These are phyloP conservation scores for Rhinogobio ventralis DNA, from an alignment of 2,797 vertebrate genomes.

Conservation along the genomic window DNA sequence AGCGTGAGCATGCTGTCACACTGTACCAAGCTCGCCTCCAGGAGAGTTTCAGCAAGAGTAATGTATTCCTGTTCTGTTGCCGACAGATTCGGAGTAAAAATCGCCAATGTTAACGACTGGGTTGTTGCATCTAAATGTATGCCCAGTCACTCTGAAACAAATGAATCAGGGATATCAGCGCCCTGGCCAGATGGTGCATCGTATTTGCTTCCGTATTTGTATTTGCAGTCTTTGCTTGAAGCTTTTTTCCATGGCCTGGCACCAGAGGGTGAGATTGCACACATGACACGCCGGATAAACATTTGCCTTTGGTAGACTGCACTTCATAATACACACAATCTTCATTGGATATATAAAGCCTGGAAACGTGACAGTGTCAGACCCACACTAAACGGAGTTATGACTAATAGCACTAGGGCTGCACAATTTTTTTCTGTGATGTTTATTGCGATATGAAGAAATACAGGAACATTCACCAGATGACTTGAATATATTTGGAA, in stretches of 20 bases:
- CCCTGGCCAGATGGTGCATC: conserved; percentile 43
- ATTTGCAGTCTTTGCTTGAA: conserved; percentile 42
- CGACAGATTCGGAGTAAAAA: conserved; percentile 31
- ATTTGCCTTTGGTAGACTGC: conserved; percentile 55
- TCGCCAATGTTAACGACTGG: conserved; percentile 29
- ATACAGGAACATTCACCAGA: neutral
- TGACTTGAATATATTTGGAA: neutral
- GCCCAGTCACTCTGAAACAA: conserved; percentile 28
- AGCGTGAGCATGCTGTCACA: conserved; percentile 28
- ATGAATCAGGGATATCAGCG: conserved; percentile 45
- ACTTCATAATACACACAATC: conserved; percentile 40
- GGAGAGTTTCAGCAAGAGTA: conserved; percentile 39
- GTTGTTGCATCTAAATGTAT: conserved; percentile 34
- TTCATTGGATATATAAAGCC: conserved; percentile 40
- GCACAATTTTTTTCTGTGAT: neutral
- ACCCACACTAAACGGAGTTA: conserved; percentile 53
- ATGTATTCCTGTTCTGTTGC: conserved; percentile 32
- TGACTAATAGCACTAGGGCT: conserved; percentile 45
- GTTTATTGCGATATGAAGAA: neutral
- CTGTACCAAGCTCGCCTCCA: conserved; percentile 39
- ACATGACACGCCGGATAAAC: conserved; percentile 50
- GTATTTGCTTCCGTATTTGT: conserved; percentile 41
- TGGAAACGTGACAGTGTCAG: conserved; percentile 46
- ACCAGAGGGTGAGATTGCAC: conserved; percentile 31
- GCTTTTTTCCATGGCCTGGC: conserved; percentile 2